Evolutionary conservation across 2,888 invertebrate species (phyloP).

Genomic region (Apodemia mormo): DNA sequence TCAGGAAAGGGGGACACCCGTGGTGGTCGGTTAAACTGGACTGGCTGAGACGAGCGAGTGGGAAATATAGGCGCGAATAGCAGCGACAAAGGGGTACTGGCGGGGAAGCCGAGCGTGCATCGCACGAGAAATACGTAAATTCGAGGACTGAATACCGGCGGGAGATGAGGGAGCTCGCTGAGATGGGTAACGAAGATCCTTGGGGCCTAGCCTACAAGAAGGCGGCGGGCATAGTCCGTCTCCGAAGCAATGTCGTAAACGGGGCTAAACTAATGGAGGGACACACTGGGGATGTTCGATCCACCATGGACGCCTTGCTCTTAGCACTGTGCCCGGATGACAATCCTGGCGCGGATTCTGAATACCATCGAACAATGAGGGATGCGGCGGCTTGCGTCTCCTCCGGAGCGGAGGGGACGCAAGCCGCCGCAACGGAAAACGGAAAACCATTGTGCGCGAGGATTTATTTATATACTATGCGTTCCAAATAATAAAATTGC

Average conservation of each 20-base stretch:
- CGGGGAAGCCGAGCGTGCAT: not conserved
- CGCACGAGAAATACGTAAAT: not conserved
- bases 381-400: constrained; percentile 35
- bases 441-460: too few species aligned
- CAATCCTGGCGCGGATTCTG: constrained; percentile 26
- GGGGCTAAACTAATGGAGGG: not conserved
- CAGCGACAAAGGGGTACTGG: not conserved
- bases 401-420: constrained; percentile 30
- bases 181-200: not conserved
- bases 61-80: not conserved
- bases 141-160: not conserved
- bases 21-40: not conserved
- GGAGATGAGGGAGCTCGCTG: not conserved
- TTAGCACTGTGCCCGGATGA: constrained; percentile 43
- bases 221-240: not conserved
- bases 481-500: too few species aligned
- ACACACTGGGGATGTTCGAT: constrained; percentile 25
- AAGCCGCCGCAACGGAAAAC: too few species aligned
- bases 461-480: too few species aligned
- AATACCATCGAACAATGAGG: constrained; percentile 38
- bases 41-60: not conserved
- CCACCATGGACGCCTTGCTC: constrained; percentile 36
- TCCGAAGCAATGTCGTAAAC: constrained; percentile 17
- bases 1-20: not conserved
- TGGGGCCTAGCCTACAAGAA: not conserved